Evolutionary conservation across 2,113 vertebrate species (phyloP), one percentile per base, ranked within the genome.

Genomic region (Rhinogobius similis): DNA sequence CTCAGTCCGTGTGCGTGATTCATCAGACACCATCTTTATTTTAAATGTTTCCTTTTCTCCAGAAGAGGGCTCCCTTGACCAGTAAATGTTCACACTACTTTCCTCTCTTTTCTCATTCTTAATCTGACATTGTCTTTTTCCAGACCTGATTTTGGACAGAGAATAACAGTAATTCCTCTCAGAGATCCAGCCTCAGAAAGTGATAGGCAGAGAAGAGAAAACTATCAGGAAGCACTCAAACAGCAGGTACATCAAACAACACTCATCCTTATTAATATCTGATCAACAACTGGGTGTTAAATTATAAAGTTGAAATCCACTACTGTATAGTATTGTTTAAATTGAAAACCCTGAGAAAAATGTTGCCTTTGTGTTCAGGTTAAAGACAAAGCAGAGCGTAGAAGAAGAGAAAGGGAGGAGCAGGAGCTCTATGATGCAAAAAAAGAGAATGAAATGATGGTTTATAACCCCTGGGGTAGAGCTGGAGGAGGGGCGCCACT

Each of bases 401-500:
- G 90, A 72, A 93, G 83, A 79, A 91, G 79, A 75, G 95, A 97
- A 65, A 93, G 82, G 58, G 92, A 94, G 75, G 94, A 98, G 77
- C 93, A 83, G 53, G 90, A 94, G 80, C 87, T 79, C 24, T 93
- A 91, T 1, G 93, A 96, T 48, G 93, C 95, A 61, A 95, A 94
- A 87, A 67, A 96, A 70, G 92, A 94, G 79, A 93, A 93, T 11
- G 96, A 98, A 84, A 95, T 94, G 93, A 94, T 65, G 86, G 90
- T 76, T 62, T 96, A 96, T 64, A 94, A 94, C 70, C 96, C 96
- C 58, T 99, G 97, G 97, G 97, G 97, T 4, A 95, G 87, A 91
- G 92, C 94, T 68, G 96, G 97, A 59, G 95, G 93, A 46, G 97
- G 96, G 0, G 97, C 96, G 50, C 96, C 96, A 39, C 93, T 97